Evolutionary conservation across 2,113 vertebrate genomes (phyloP), one percentile per base, ranked within the genome.

Genomic region (Halcyon senegalensis): DNA sequence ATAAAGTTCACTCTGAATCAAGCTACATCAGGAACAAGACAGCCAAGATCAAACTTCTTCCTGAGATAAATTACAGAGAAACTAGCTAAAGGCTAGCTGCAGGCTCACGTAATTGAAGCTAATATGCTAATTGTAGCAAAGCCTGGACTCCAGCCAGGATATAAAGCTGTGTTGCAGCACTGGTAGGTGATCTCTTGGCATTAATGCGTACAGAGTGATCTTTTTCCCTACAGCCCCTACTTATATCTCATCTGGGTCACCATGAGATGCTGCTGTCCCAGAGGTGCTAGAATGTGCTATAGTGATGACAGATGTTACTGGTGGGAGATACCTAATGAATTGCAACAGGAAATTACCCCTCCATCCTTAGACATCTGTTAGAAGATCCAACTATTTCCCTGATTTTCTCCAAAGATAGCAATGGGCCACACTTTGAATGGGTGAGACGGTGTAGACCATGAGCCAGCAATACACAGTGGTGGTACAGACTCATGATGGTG

Each of bases 101-200:
- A 85, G 85, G 70, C 63, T 93, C 55, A 53, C 25, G 16, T 86
- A 90, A 95, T 92, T 93, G 72, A 84, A 80, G 63, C 25, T 92
- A 80, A 89, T 93, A 81, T 24, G 75, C 68, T 96, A 87, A 84
- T 73, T 78, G 37, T 67, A 77, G 78, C 31, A 93, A 69, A 94
- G n/a, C 25, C 37, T 92, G 95, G 80, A 87, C 63, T 81, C 50
- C 55, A 92, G 76, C 72, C 79, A 89, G 89, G 23, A 59, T 56
- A 48, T 51, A 84, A 90, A 90, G 41, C 79, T 81, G 25, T 74
- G 16, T 33, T 92, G 76, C 68, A 92, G 48, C 37, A 30, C 17
- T 79, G 44, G 44, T 77, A 86, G 55, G 55, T 77, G 35, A 75
- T 93, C 25, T 92, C 48, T 31, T 0, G 2, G 25, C 46, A 70